phyloP scores from a whole-genome alignment of 1,140 invertebrate species.

The Drosophila biarmipes region DNA sequence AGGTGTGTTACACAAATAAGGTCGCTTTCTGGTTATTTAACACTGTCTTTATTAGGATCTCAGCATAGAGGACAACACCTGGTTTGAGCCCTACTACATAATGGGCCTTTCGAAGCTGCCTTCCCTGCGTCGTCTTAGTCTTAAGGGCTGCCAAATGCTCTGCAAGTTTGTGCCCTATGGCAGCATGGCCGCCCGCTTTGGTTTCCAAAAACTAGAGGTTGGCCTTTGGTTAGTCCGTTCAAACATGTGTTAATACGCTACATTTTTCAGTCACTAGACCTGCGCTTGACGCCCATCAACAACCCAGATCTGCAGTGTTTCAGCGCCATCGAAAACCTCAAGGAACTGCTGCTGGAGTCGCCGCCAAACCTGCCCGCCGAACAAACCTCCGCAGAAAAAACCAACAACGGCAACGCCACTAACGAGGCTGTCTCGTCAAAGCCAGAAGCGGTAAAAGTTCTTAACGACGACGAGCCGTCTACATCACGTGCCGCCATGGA shows the following conservation, averaged over 20 bases:
- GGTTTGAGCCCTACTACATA: constrained; percentile 89
- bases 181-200: constrained; percentile 89
- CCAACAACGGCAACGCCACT: constrained; percentile 35
- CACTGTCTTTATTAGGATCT: constrained; percentile 85
- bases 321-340: constrained; percentile 87
- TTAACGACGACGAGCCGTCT: constrained; percentile 70
- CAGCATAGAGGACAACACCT: constrained; percentile 88
- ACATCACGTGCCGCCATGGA: constrained; percentile 66
- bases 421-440: constrained; percentile 22
- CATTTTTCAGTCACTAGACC: constrained; percentile 86
- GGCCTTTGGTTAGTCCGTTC: background rate
- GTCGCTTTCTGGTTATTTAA: background rate
- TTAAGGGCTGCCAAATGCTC: constrained; percentile 87
- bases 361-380: constrained; percentile 65
- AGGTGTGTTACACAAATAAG: constrained; percentile 81
- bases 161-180: constrained; percentile 90
- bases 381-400: constrained; percentile 11
- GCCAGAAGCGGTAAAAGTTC: constrained; percentile 40
- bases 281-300: constrained; percentile 88
- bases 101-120: constrained; percentile 89
- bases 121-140: constrained; percentile 86
- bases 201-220: constrained; percentile 89
- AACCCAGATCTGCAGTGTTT: constrained; percentile 89
- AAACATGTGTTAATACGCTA: no score
- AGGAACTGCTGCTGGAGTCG: constrained; percentile 87